Evolutionary conservation across 2,797 vertebrate species (phyloP).

Genomic region (Lophura swinhoii): DNA sequence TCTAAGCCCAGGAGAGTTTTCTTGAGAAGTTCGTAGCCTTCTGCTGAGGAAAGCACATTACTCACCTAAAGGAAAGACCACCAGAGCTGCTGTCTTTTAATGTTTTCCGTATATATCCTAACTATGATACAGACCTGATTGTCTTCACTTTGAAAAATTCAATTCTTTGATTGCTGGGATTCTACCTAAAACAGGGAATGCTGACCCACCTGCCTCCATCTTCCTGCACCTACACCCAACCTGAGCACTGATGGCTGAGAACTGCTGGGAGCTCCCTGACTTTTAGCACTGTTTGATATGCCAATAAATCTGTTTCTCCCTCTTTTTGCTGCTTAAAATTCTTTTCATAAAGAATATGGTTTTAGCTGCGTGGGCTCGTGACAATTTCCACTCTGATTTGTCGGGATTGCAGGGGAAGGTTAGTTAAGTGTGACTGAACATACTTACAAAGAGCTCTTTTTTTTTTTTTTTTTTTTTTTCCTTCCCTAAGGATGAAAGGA

Average conservation of each 20-base stretch:
- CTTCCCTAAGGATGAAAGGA: neutral
- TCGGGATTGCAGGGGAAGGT: neutral
- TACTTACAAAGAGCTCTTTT: neutral
- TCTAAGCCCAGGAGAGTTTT: slow-evolving; percentile 25
- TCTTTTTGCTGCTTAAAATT: neutral
- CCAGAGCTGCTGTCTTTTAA: neutral
- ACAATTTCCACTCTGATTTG: neutral
- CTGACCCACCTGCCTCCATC: neutral
- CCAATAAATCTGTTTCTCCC: neutral
- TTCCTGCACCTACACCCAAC: neutral
- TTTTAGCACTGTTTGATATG: neutral
- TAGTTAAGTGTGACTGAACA: neutral
- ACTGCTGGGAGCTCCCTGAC: accelerated
- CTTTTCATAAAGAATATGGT: neutral
- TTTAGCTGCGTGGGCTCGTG: neutral
- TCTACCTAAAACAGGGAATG: neutral
- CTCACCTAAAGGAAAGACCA: neutral
- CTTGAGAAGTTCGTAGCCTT: neutral
- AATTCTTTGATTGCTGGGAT: neutral
- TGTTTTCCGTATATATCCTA: neutral
- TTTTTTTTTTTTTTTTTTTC: neutral
- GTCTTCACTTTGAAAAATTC: neutral
- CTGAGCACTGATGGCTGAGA: neutral
- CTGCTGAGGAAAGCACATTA: neutral
- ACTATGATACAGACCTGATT: neutral